Percentiles rank a stretch among this genome's conserved stretches.
Evolutionary conservation across 2,888 invertebrate species (phyloP).

Genomic region (Nipponacmea schrenckii): DNA sequence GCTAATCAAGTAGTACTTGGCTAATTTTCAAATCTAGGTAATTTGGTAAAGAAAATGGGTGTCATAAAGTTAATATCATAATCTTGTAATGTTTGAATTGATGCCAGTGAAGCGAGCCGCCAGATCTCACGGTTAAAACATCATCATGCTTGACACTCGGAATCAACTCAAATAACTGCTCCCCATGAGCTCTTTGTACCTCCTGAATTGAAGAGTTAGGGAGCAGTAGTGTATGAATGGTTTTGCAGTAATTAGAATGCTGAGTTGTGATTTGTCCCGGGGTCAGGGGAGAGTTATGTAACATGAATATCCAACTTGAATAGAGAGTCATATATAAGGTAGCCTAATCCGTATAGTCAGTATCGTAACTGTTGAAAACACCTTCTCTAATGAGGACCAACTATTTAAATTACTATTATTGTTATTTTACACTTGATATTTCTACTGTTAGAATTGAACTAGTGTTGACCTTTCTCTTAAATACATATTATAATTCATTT

Average conservation of each 20-base stretch:
- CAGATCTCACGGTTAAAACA: not conserved
- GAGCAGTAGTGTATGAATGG: slow-evolving; percentile 5
- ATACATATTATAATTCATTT: too few species aligned
- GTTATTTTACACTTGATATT: too few species aligned
- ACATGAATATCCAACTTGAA: not conserved
- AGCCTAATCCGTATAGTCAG: not conserved
- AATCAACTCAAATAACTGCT: slow-evolving; percentile 6
- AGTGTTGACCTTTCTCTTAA: not conserved
- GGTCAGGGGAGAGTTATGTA: not conserved
- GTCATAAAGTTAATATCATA: slow-evolving; percentile 7
- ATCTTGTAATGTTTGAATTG: not conserved
- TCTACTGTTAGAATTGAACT: not conserved
- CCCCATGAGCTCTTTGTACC: not conserved
- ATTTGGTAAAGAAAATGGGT: slow-evolving; percentile 4
- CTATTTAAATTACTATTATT: not conserved
- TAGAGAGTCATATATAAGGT: not conserved
- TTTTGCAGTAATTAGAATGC: not conserved
- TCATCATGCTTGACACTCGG: not conserved
- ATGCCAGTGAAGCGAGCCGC: not conserved
- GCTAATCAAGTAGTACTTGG: not conserved
- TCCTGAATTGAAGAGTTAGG: not conserved
- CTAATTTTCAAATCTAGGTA: slow-evolving; percentile 2
- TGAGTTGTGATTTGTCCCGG: not conserved
- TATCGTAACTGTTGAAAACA: not conserved
- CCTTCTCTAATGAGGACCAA: not conserved